Percentiles rank a stretch among this genome's conserved stretches.
phyloP scores from a whole-genome alignment of 2,888 invertebrate species.

The Macaria liturata region DNA sequence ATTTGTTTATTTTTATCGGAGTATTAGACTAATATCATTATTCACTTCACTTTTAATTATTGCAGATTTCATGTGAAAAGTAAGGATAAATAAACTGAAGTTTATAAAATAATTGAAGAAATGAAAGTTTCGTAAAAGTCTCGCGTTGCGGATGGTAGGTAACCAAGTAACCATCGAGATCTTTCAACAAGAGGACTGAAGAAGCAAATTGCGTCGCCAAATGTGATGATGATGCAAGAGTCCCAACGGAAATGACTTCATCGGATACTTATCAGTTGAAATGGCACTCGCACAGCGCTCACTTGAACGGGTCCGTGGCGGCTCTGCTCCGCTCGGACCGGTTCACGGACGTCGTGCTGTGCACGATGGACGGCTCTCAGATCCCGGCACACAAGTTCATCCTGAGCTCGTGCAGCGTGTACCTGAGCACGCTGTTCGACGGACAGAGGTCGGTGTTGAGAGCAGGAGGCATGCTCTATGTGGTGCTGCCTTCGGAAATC shows the following conservation, averaged over 20 bases:
- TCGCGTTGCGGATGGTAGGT: too few relatives aligned
- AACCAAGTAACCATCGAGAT: too few relatives aligned
- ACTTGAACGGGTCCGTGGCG: slow-evolving; percentile 92
- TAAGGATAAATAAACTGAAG: too few relatives aligned
- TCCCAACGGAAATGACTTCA: slow-evolving; percentile 64
- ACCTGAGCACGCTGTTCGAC: slow-evolving; percentile 71
- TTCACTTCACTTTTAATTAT: too few relatives aligned
- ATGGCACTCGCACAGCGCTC: slow-evolving; percentile 93
- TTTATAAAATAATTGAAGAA: too few relatives aligned
- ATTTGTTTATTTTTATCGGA: too few relatives aligned
- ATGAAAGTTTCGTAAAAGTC: too few relatives aligned
- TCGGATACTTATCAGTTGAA: slow-evolving; percentile 93
- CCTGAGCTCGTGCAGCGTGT: slow-evolving; percentile 90
- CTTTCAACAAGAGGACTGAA: too few relatives aligned
- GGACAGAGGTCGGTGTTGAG: slow-evolving; percentile 72
- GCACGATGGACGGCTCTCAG: slow-evolving; percentile 90
- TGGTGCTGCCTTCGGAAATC: slow-evolving; percentile 92
- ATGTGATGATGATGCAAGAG: slow-evolving; percentile 31
- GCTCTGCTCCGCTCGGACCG: slow-evolving; percentile 90
- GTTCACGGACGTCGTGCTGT: slow-evolving; percentile 91
- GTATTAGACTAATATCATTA: too few relatives aligned
- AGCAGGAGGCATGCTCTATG: slow-evolving; percentile 83
- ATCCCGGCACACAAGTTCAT: slow-evolving; percentile 94
- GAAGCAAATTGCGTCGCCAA: too few relatives aligned
- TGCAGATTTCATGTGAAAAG: too few relatives aligned